Percentiles rank a stretch among this genome's conserved stretches.
Evolutionary conservation across 2,888 invertebrate genomes (phyloP).

Genomic region (Polyommatus icarus): DNA sequence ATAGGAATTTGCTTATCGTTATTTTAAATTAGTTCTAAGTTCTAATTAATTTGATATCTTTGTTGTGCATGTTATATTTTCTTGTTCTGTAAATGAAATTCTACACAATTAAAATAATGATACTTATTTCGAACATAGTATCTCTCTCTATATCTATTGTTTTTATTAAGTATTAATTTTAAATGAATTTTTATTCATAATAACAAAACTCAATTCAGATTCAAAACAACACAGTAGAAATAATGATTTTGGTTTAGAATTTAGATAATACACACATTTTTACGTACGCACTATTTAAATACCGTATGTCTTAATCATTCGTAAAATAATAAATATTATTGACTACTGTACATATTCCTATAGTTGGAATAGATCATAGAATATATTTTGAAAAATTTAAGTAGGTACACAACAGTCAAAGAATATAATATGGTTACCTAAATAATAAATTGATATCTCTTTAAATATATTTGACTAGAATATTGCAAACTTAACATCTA

Average conservation of each 20-base stretch:
- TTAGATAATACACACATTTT: background rate
- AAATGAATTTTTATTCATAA: too few relatives aligned
- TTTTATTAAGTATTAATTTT: too few relatives aligned
- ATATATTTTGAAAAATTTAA: background rate
- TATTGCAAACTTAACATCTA: constrained; percentile 38
- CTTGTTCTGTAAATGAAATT: too few relatives aligned
- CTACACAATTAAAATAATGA: too few relatives aligned
- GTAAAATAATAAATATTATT: background rate
- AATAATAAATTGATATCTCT: constrained; percentile 36
- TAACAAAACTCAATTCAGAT: too few relatives aligned
- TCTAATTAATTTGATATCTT: too few relatives aligned
- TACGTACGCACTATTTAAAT: too few relatives aligned
- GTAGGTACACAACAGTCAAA: background rate
- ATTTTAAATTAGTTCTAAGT: background rate
- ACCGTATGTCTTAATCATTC: too few relatives aligned
- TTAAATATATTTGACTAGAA: constrained; percentile 41
- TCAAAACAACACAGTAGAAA: background rate
- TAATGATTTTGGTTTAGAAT: background rate
- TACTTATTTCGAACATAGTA: too few relatives aligned
- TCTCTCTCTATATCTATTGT: too few relatives aligned
- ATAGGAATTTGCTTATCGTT: background rate
- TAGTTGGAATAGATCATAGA: background rate
- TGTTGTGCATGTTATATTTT: too few relatives aligned
- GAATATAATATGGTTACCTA: background rate
- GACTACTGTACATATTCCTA: too few relatives aligned